Base-by-base conservation (phyloP, 2,113 vertebrate genomes). In the Grammomys dolichurus region DNA sequence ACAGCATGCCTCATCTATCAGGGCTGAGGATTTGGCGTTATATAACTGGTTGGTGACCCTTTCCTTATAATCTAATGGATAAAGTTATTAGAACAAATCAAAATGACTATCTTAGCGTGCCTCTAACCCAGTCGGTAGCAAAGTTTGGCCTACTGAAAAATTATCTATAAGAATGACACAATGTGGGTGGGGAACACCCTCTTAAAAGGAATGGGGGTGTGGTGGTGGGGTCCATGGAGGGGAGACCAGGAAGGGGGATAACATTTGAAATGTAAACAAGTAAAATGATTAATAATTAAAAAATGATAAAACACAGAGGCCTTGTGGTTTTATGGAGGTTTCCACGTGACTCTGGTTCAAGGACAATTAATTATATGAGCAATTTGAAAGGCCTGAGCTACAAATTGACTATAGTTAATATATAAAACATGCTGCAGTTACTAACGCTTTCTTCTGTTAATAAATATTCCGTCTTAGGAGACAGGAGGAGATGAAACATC, bases 41-140 rank as follows among this genome's bases (percentile, higher is more conserved):
- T 24, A 40, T 17, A 63, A 63, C 12, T 24, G 40, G 22, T 43
- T 63, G 40, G n/a, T 63, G 24, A 17, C 24, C 13, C 40, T n/a
- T 63, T 28, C 69, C 40, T 91, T 95, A 88, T 86, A 92, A 90
- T 92, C 20, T 31, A 72, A 93, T 46, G 19, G 26, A 48, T 92
- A 70, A 87, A 51, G 1, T 73, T 95, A 65, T 80, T 69, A 94
- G 54, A 94, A 11, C 80, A 73, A 94, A 89, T 78, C 3, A 78
- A 72, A 81, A 75, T 94, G 60, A 84, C 63, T 89, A 0, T 89
- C 87, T 87, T 91, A 31, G 84, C 13, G 48, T 69, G 7, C 4
- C 75, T 31, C 78, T 43, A 88, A 90, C 4, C 36, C 87, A 48
- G 2, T 28, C 11, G 1, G 17, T 81, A 93, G 90, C 63, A 72